Evolutionary conservation across 2,888 invertebrate genomes (phyloP).

Genomic region (Allophyes oxyacanthae): DNA sequence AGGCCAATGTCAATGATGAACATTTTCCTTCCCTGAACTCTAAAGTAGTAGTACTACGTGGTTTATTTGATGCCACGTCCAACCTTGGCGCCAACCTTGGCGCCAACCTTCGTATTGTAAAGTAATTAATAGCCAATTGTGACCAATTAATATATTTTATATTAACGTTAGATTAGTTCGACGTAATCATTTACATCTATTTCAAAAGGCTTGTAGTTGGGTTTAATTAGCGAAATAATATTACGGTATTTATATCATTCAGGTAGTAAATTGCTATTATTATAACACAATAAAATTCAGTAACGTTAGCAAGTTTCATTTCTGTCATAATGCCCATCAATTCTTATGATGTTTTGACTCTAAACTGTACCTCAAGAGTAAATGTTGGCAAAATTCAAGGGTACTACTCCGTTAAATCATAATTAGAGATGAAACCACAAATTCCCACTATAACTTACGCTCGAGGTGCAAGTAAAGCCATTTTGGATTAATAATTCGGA

Average conservation of each 20-base stretch:
- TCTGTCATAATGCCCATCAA: too few relatives aligned
- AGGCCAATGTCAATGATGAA: slow-evolving; percentile 45
- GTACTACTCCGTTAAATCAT: too few relatives aligned
- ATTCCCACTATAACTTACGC: too few relatives aligned
- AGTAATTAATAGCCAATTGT: slow-evolving; percentile 36
- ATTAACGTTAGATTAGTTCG: slow-evolving; percentile 28
- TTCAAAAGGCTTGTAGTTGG: slow-evolving; percentile 17
- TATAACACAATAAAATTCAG: slow-evolving; percentile 1
- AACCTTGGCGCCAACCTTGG: slow-evolving; percentile 50
- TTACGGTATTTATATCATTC: slow-evolving; percentile 23
- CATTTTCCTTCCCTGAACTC: slow-evolving; percentile 50
- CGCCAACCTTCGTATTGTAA: slow-evolving; percentile 25
- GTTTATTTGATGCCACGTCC: slow-evolving; percentile 25
- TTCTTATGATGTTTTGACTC: too few relatives aligned
- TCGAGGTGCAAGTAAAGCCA: too few relatives aligned
- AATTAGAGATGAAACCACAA: too few relatives aligned
- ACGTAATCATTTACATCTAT: slow-evolving; percentile 20
- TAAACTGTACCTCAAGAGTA: too few relatives aligned
- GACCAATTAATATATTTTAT: slow-evolving; percentile 39
- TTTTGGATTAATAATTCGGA: too few relatives aligned
- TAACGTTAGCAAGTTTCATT: neutral
- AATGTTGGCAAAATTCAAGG: too few relatives aligned
- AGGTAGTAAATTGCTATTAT: slow-evolving; percentile 7
- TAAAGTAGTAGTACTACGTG: slow-evolving; percentile 14
- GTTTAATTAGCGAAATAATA: slow-evolving; percentile 23